phyloP scores from a whole-genome alignment of 2,888 invertebrate genomes.

The Sclerodermus sp. region DNA sequence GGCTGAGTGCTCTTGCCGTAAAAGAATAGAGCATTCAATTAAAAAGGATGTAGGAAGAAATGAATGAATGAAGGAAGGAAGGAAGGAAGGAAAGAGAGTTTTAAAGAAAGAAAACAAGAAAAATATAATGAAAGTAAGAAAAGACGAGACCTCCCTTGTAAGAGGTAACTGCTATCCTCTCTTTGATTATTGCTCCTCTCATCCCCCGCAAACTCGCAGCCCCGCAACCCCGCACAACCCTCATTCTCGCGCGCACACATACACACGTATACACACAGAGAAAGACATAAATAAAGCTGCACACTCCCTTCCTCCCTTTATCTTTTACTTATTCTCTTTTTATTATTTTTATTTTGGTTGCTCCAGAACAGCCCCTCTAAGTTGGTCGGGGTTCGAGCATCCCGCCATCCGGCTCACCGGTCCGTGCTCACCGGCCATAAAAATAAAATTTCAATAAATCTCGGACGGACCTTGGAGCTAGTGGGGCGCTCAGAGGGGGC shows the following conservation, averaged over 20 bases:
- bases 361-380: slow-evolving; percentile 12
- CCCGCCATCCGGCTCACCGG: slow-evolving; percentile 9
- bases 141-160: not conserved
- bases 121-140: not conserved
- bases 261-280: too few relatives aligned
- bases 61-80: slow-evolving; percentile 16
- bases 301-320: slow-evolving; percentile 37
- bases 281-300: too few relatives aligned
- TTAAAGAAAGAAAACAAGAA: slow-evolving; percentile 8
- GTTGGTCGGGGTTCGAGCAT: slow-evolving; percentile 12
- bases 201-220: not conserved
- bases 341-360: too few relatives aligned
- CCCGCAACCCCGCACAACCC: not conserved
- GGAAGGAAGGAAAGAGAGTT: slow-evolving; percentile 2
- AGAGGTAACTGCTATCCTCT: not conserved
- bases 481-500: slow-evolving; percentile 44
- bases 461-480: slow-evolving; percentile 41
- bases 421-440: slow-evolving; percentile 52
- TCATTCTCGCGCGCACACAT: too few relatives aligned
- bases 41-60: slow-evolving; percentile 48
- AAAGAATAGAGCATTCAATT: slow-evolving; percentile 50
- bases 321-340: too few relatives aligned
- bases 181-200: too few relatives aligned
- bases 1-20: slow-evolving; percentile 25
- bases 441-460: slow-evolving; percentile 60